A percentile compares a stretch with the other conserved stretches of the same genome.
Evolutionary conservation across 2,888 invertebrate genomes (phyloP).

Genomic region (Schizotus pectinicornis): DNA sequence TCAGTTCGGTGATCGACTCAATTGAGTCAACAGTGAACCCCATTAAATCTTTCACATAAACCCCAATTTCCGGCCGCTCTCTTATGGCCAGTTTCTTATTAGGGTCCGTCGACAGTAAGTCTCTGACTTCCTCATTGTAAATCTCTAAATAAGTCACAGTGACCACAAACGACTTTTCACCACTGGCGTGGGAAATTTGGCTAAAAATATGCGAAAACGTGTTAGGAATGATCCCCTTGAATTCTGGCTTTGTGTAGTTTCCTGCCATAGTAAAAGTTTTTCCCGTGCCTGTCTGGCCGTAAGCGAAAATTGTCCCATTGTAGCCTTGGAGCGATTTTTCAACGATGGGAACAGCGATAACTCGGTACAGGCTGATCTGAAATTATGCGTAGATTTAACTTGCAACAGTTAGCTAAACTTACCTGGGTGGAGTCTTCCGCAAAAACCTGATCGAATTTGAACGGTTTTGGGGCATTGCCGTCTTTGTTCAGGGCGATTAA

Average conservation of each 20-base stretch:
- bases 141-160: constrained; percentile 98
- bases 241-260: constrained; percentile 81
- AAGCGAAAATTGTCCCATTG: constrained; percentile 92
- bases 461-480: constrained; percentile 76
- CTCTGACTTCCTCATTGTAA: constrained; percentile 98
- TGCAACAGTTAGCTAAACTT: not conserved
- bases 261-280: constrained; percentile 99
- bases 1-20: constrained; percentile 55
- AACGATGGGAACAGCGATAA: constrained; percentile 95
- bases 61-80: constrained; percentile 94
- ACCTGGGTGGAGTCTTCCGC: constrained; percentile 85
- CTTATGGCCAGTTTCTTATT: constrained; percentile 88
- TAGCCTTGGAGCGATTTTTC: constrained; percentile 96
- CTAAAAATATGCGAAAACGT: constrained; percentile 99
- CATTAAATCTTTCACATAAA: constrained; percentile 96
- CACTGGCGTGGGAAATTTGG: constrained; percentile 94
- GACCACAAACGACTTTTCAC: constrained; percentile 76
- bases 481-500: constrained; percentile 80
- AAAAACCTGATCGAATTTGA: constrained; percentile 95
- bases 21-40: constrained; percentile 91
- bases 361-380: constrained; percentile 92
- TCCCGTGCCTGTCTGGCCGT: constrained; percentile 95
- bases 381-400: constrained; percentile 30
- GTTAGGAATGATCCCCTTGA: constrained; percentile 96
- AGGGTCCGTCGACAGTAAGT: constrained; percentile 86